Conservation (phyloP, 64 coral and sea anemone genomes). For the Actinia tenebrosa region DNA sequence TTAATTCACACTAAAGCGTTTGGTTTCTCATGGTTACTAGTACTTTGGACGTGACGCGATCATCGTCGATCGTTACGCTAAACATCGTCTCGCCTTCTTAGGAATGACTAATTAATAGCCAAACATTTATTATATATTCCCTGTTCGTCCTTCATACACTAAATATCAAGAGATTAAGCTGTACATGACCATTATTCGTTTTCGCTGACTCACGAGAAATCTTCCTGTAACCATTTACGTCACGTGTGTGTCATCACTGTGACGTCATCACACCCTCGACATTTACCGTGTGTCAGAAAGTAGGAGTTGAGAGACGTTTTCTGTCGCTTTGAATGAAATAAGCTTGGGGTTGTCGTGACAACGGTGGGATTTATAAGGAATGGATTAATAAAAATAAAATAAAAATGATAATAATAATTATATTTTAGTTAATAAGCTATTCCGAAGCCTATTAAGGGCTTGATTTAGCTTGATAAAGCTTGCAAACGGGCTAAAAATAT, state of each 20-base stretch:
- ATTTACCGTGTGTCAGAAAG: not conserved
- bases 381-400: not conserved
- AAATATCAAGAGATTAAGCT: no score
- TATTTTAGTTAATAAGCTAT: not conserved
- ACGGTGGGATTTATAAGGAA: not conserved
- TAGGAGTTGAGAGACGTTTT: not conserved
- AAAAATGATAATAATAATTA: not conserved
- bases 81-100: no score
- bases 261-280: not conserved
- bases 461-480: not conserved
- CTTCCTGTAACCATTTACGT: not conserved
- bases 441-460: not conserved
- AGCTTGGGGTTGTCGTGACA: not conserved
- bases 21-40: no score
- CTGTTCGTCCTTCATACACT: no score
- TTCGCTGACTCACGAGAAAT: no score
- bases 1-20: no score
- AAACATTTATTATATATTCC: no score
- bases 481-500: not conserved
- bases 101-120: no score
- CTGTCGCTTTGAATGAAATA: not conserved
- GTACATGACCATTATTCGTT: not conserved
- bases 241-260: no score
- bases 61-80: no score
- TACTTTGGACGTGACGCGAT: no score